Conservation (phyloP, 2,113 vertebrate genomes). For the Chelonoidis abingdonii region DNA sequence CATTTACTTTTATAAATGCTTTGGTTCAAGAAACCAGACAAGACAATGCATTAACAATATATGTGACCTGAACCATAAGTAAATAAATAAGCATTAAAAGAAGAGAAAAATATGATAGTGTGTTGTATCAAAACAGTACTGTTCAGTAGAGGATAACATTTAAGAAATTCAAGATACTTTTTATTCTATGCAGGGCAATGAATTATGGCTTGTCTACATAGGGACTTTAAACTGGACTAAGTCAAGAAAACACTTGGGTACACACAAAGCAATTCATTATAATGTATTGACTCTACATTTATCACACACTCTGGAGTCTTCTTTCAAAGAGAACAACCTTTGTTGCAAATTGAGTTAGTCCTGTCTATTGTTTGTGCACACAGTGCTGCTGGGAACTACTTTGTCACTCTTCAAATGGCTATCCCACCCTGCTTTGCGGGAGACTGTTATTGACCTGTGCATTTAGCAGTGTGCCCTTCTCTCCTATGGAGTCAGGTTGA, state of each 20-base stretch:
- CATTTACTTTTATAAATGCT: constrained; percentile 1
- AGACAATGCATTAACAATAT: not conserved
- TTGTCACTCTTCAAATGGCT: not conserved
- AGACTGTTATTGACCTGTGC: not conserved
- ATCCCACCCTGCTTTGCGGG: not conserved
- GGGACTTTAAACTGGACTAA: not conserved
- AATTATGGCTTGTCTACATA: not conserved
- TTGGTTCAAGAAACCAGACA: not conserved
- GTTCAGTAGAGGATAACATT: not conserved
- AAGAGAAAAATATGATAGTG: not conserved
- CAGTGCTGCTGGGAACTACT: not conserved
- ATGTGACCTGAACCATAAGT: not conserved
- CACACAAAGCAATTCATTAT: not conserved
- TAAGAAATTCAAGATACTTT: not conserved
- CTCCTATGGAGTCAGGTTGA: not conserved
- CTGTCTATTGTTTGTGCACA: not conserved
- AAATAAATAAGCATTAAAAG: not conserved
- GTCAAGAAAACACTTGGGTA: not conserved
- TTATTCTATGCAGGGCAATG: not conserved
- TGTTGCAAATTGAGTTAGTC: not conserved
- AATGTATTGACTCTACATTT: not conserved
- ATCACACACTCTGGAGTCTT: not conserved
- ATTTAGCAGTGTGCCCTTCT: not conserved
- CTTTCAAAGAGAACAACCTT: not conserved
- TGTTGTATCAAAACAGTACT: not conserved